A percentile compares a stretch with the other conserved stretches of the same genome.
Evolutionary conservation across 2,113 vertebrate species (phyloP).

Genomic region (Bufo gargarizans): DNA sequence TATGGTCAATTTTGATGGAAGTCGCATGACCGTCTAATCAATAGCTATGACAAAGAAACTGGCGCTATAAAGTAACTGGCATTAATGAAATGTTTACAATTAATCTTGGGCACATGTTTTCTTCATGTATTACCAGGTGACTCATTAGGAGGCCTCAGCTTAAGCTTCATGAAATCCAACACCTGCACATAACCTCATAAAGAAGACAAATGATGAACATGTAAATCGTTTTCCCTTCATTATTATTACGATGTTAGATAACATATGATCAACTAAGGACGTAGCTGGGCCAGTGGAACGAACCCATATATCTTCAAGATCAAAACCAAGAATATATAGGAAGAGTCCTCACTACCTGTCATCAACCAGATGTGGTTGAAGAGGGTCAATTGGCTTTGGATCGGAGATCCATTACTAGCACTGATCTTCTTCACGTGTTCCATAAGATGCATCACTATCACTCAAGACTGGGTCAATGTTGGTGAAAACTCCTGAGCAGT

Average conservation of each 20-base stretch:
- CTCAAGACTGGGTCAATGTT: no score
- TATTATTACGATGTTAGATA: not conserved
- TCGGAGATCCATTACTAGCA: no score
- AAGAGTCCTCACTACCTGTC: not conserved
- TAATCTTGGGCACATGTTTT: not conserved
- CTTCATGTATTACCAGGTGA: not conserved
- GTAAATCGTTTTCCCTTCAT: not conserved
- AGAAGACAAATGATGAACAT: not conserved
- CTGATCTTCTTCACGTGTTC: no score
- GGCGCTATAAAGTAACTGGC: not conserved
- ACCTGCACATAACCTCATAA: not conserved
- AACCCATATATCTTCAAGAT: not conserved
- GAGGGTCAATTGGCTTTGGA: not conserved
- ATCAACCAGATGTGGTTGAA: not conserved
- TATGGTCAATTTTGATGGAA: not conserved
- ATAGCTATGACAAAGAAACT: not conserved
- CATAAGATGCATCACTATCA: no score
- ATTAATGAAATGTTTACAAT: constrained; percentile 4
- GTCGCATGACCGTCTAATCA: not conserved
- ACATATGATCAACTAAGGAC: not conserved
- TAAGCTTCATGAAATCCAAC: not conserved
- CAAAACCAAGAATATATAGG: no score
- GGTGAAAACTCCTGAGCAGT: no score
- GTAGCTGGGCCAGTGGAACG: not conserved
- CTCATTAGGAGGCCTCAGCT: not conserved